These are phyloP conservation scores for Patella pellucida DNA, from an alignment of 2,888 invertebrate genomes.

Conservation along the genomic window DNA sequence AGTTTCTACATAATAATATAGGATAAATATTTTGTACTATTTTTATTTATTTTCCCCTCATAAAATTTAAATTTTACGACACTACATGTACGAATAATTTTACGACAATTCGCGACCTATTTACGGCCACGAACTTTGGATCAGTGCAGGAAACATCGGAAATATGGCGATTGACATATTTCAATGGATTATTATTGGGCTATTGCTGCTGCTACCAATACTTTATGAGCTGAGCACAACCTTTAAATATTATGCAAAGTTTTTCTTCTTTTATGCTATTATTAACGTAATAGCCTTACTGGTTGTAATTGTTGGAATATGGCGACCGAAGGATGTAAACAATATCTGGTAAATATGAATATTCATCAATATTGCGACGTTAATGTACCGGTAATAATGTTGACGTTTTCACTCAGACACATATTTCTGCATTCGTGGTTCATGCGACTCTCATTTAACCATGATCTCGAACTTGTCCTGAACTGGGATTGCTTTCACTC, in stretches of 20 bases:
- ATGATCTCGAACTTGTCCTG: too few species aligned
- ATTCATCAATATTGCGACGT: too few species aligned
- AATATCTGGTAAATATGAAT: conserved; percentile 41
- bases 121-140: conserved; percentile 1
- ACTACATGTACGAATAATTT: not conserved
- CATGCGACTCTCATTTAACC: too few species aligned
- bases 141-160: not conserved
- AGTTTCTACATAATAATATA: too few species aligned
- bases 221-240: conserved; percentile 54
- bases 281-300: conserved; percentile 40
- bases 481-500: too few species aligned
- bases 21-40: too few species aligned
- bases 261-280: conserved; percentile 47
- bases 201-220: conserved; percentile 51
- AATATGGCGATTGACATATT: conserved; percentile 49
- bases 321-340: conserved; percentile 45
- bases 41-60: not conserved
- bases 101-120: not conserved
- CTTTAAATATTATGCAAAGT: conserved; percentile 59
- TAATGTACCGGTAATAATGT: not conserved
- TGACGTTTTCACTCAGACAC: too few species aligned
- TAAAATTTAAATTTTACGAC: not conserved
- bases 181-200: conserved; percentile 49
- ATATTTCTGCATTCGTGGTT: conserved; percentile 12
- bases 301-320: conserved; percentile 39